phyloP scores from a whole-genome alignment of 2,888 invertebrate species.

The Ypsolopha sequella region DNA sequence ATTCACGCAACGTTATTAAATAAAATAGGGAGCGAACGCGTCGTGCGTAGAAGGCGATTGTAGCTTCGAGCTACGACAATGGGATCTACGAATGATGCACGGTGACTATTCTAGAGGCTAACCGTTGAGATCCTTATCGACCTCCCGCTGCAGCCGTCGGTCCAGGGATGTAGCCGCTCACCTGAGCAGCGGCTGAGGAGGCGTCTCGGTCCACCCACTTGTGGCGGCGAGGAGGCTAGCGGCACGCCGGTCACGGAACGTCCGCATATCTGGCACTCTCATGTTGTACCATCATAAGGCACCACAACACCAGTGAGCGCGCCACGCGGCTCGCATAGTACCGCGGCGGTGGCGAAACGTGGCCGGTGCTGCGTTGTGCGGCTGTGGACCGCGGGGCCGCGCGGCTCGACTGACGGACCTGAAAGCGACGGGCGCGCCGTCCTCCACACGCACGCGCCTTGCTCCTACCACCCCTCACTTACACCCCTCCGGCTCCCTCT shows the following conservation, averaged over 20 bases:
- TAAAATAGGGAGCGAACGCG: no score
- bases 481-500: slow-evolving; percentile 13
- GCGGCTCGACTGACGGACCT: slow-evolving; percentile 36
- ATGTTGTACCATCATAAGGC: slow-evolving; percentile 66
- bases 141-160: slow-evolving; percentile 46
- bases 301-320: slow-evolving; percentile 58
- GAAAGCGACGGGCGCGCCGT: slow-evolving; percentile 44
- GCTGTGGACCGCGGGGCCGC: slow-evolving; percentile 30
- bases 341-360: slow-evolving; percentile 16
- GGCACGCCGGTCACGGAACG: slow-evolving; percentile 55
- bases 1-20: no score
- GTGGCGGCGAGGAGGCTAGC: slow-evolving; percentile 46
- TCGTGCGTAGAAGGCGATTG: no score
- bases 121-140: slow-evolving; percentile 40
- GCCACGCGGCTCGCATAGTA: slow-evolving; percentile 55
- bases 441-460: slow-evolving; percentile 38
- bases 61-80: no score
- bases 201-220: slow-evolving; percentile 59
- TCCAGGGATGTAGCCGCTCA: slow-evolving; percentile 54
- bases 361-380: slow-evolving; percentile 21
- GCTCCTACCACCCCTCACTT: slow-evolving; percentile 17
- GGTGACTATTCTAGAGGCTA: neutral
- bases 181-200: slow-evolving; percentile 48
- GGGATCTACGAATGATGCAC: no score
- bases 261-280: slow-evolving; percentile 63